Base-by-base conservation (phyloP, 2,888 invertebrate genomes). In the Dasypogon diadema region DNA sequence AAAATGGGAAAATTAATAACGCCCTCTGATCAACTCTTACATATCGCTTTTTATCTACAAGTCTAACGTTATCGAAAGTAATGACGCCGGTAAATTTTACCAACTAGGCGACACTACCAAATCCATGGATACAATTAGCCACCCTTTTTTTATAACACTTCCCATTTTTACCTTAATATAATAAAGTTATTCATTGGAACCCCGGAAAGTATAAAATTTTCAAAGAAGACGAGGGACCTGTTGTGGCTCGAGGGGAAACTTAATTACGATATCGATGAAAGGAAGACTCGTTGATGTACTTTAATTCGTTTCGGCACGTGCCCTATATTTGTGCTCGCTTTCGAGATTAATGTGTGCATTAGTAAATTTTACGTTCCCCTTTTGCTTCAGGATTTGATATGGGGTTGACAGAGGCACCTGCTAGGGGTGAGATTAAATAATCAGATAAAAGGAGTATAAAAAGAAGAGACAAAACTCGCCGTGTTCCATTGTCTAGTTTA, bases 331-430 rank as follows among this genome's bases (percentile, higher is more conserved):
- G 73, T 72, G 72, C 24, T 34, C 58, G 46, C 42, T 56, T 46
- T 37, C 24, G 81, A 83, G 85, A 85, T 84, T 85, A 85, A 84
- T 83, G 84, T 81, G 81, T 82, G 84, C 84, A 84, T 84, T 84
- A 84, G 84, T 82, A 81, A 82, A 83, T 83, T 84, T 85, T 82
- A 84, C 83, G 84, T 83, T 89, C 37, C 22, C 46, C 58, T 16
- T 58, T 56, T 56, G 3, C 26, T 48, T 37, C n/a, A 37, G 14
- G 24, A 46, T 46, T 73, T 73, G 56, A 73, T 73, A 30, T 56
- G 46, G 73, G 73, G 73, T 73, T 73, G 73, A 73, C 56, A 73
- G 42, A 56, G 56, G 73, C 73, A 73, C 73, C 73, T 73, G 73
- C 54, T 73, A 46, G 56, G 63, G 56, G 73, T 46, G 73, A 55